Evolutionary conservation across 2,797 vertebrate genomes (phyloP).

Genomic region (Rhinoraja longicauda): DNA sequence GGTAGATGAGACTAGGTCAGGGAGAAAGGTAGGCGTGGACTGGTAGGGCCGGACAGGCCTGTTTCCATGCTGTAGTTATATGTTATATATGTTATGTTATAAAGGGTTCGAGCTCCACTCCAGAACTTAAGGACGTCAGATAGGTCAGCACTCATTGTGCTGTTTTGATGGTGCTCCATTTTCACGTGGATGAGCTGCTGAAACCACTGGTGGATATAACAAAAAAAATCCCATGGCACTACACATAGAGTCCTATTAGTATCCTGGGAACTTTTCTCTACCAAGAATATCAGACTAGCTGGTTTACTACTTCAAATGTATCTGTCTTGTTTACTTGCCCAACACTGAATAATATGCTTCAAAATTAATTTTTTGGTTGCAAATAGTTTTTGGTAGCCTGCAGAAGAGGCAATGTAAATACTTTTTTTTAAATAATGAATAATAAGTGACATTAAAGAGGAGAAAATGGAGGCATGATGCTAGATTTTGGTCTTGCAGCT

Average conservation of each 20-base stretch:
- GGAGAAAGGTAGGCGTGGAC: too few species aligned
- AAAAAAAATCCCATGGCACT: neutral
- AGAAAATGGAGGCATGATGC: neutral
- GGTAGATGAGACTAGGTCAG: too few species aligned
- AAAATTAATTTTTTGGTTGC: neutral
- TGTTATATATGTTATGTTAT: too few species aligned
- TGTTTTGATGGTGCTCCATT: neutral
- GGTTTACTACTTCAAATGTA: neutral
- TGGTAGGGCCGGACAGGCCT: too few species aligned
- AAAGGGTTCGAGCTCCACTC: neutral
- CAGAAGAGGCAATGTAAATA: neutral
- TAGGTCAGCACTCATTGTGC: neutral
- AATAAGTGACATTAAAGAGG: neutral
- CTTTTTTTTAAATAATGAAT: neutral
- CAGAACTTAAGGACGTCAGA: neutral
- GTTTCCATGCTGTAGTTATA: too few species aligned
- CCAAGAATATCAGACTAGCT: neutral
- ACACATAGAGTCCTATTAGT: neutral
- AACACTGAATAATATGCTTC: neutral
- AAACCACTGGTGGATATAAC: too few species aligned
- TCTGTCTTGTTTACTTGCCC: neutral
- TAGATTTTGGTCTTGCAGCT: too few species aligned
- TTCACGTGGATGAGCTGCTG: neutral
- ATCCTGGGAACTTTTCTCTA: neutral
- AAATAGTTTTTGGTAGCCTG: neutral